Conservation (phyloP, 2,113 vertebrate genomes). For the Chionomys nivalis region DNA sequence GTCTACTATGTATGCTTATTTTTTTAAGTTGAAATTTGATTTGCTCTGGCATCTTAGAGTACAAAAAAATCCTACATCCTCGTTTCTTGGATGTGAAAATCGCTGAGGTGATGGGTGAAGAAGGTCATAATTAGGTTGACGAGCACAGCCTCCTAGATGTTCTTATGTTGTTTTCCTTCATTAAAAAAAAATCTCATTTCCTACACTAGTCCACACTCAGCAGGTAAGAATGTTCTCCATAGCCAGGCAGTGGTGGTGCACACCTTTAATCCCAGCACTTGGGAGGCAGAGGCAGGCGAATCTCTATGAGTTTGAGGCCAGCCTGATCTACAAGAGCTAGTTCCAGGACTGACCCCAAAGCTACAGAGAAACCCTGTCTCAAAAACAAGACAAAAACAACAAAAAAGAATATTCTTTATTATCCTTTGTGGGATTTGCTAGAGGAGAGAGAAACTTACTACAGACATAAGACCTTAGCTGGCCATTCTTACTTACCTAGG, state of each 20-base stretch:
- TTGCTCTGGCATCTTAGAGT: neutral
- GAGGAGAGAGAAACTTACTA: neutral
- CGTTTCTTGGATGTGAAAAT: neutral
- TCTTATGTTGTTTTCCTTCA: neutral
- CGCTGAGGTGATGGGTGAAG: neutral
- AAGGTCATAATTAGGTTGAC: no score
- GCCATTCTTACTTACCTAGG: neutral
- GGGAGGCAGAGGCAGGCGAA: no score
- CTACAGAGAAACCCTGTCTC: no score
- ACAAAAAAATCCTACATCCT: neutral
- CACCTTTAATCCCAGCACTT: no score
- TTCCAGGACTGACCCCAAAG: no score
- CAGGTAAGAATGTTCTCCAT: neutral
- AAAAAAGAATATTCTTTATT: neutral
- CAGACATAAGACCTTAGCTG: neutral
- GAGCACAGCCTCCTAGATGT: neutral
- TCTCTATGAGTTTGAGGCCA: no score
- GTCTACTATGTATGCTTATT: neutral
- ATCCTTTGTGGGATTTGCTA: neutral
- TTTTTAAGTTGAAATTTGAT: neutral
- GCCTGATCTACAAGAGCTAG: no score
- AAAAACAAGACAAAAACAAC: no score
- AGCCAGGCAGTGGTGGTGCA: accelerated
- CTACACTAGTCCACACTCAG: neutral
- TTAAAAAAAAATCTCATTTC: neutral